phyloP scores from a whole-genome alignment of 2,113 vertebrate genomes.

The Mobula birostris region DNA sequence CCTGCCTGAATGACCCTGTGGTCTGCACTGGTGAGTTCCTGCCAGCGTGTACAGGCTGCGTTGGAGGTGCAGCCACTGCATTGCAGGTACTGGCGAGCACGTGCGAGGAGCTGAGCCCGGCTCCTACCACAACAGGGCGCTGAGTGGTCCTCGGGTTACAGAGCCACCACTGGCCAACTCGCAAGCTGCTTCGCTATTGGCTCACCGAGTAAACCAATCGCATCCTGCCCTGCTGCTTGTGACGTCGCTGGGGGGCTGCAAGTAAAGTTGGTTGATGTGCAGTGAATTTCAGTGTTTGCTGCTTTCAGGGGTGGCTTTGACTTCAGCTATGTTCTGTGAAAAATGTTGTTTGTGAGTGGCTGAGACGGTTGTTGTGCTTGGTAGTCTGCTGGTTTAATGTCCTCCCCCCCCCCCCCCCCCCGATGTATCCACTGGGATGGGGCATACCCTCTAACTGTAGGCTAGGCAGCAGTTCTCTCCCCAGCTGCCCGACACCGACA shows the following conservation, averaged over 20 bases:
- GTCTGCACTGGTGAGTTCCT: not conserved
- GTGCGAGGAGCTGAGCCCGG: not conserved
- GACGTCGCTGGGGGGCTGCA: not conserved
- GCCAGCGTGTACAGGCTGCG: not conserved
- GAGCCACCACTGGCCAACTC: not conserved
- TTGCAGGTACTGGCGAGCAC: constrained; percentile 6
- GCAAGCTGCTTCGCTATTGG: not conserved
- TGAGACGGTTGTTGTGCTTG: no score
- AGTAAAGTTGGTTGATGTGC: no score
- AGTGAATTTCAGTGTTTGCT: not conserved
- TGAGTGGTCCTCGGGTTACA: not conserved
- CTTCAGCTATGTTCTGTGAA: no score
- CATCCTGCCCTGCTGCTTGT: not conserved
- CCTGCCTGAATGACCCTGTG: not conserved
- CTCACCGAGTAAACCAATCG: not conserved
- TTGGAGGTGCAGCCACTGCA: not conserved
- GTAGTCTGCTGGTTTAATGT: no score
- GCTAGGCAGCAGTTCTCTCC: no score
- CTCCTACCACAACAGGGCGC: not conserved
- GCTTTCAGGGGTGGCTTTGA: no score
- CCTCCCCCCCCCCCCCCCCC: no score
- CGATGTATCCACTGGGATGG: no score
- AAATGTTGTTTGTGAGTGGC: no score
- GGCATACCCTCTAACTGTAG: no score
- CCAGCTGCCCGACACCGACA: no score